These are phyloP conservation scores for Leuciscus idus DNA, from an alignment of 2,113 vertebrate genomes.

Conservation along the genomic window DNA sequence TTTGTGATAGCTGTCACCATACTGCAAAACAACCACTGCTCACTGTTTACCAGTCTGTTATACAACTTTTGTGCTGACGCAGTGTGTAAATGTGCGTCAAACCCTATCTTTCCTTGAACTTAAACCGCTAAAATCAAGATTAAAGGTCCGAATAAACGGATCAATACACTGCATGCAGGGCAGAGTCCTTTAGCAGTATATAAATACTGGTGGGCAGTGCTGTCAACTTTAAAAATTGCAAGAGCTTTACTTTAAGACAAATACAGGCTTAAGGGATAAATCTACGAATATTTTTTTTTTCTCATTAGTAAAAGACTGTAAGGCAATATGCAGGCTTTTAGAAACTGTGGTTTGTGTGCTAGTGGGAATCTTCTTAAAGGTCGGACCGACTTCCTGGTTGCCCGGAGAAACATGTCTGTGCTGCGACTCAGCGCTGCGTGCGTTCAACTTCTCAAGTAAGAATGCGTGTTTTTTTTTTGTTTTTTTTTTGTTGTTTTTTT, in stretches of 20 bases:
- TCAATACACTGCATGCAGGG: constrained; percentile 56
- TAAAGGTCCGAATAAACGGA: constrained; percentile 54
- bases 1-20: background rate
- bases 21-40: background rate
- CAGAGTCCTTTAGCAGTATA: constrained; percentile 34
- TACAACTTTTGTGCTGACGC: constrained; percentile 50
- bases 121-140: constrained; percentile 47
- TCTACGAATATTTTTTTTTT: background rate
- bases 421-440: constrained; percentile 48
- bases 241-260: background rate
- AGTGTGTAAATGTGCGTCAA: constrained; percentile 48
- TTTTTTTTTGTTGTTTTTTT: too few relatives aligned
- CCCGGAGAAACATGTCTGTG: constrained; percentile 70
- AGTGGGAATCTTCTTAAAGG: constrained; percentile 57
- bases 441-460: constrained; percentile 69
- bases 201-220: constrained; percentile 51
- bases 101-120: constrained; percentile 52
- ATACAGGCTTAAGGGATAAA: background rate
- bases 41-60: constrained; percentile 46
- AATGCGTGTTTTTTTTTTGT: background rate
- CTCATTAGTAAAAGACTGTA: background rate
- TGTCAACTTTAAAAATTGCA: background rate
- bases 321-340: constrained; percentile 58
- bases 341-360: constrained; percentile 68
- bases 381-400: constrained; percentile 61